phyloP scores from a whole-genome alignment of 2,888 invertebrate genomes.

The Lymantria dispar region DNA sequence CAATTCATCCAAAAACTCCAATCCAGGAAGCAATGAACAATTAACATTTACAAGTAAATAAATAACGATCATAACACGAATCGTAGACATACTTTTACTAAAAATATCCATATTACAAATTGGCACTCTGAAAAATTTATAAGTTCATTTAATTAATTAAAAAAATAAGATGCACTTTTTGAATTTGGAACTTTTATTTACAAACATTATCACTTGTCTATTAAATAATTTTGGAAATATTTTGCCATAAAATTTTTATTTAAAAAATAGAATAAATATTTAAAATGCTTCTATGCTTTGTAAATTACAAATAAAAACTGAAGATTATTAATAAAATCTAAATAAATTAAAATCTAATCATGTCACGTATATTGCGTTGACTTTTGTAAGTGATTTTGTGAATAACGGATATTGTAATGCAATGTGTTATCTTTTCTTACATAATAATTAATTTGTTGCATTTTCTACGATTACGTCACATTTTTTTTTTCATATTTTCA shows the following conservation, averaged over 20 bases:
- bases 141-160: background rate
- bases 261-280: background rate
- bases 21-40: slow-evolving; percentile 55
- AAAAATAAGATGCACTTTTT: background rate
- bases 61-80: slow-evolving; percentile 37
- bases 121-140: slow-evolving; percentile 16
- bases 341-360: slow-evolving; percentile 41
- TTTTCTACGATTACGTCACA: slow-evolving; percentile 1
- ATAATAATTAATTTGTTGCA: slow-evolving; percentile 7
- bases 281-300: background rate
- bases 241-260: no score
- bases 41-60: slow-evolving; percentile 42
- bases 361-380: slow-evolving; percentile 53
- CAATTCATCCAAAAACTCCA: slow-evolving; percentile 59
- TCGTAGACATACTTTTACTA: slow-evolving; percentile 32
- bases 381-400: slow-evolving; percentile 25
- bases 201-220: no score
- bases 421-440: slow-evolving; percentile 6
- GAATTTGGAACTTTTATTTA: background rate
- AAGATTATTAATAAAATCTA: background rate
- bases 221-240: no score
- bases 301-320: background rate
- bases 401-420: background rate
- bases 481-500: no score
- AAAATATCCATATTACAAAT: slow-evolving; percentile 32